Base-by-base conservation (phyloP, 2,888 invertebrate genomes). In the Acleris literana region DNA sequence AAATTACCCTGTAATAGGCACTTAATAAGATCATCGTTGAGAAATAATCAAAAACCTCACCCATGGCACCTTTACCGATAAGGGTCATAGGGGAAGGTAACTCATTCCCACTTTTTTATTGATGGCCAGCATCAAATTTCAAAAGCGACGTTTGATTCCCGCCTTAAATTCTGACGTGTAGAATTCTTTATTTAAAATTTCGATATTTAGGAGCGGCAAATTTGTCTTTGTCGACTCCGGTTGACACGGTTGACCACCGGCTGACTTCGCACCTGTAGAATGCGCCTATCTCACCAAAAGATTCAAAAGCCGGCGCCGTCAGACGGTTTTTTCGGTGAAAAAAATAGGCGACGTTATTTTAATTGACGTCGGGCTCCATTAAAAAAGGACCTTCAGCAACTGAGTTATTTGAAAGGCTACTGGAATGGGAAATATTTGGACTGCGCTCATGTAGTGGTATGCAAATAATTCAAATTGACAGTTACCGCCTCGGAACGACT, bases 231-330 rank as follows among this genome's bases (percentile, higher is more conserved):
- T 55, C 53, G 66, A 70, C 68, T 76, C 75, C 72, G 71, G 75
- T 82, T 88, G 90, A 90, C 82, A 77, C 75, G 82, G 66, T 72
- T 81, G 90, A 77, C 92, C 92, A 90, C 92, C 90, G 76, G 76
- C 82, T 79, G 80, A 84, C 82, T 77, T 77, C 79, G 86, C 90
- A 90, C 89, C 90, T 90, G 88, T 89, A 88, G 87, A 88, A 88
- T 87, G 85, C 74, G 71, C 79, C 85, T 90, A 92, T 91, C 92
- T 80, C 82, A 74, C 77, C 80, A 76, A 81, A 81, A 90, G 92
- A 92, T 92, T 90, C 89, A 91, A 90, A 90, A 88, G 86, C 79
- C 74, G 73, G 71, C 78, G 73, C 78, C 78, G 79, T 78, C 79
- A 75, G 76, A 83, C 84, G 84, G 85, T 86, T 86, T 86, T 84